These are phyloP conservation scores for Mormyrus proboscirostris DNA, from an alignment of 2,797 vertebrate genomes.

Conservation along the genomic window DNA sequence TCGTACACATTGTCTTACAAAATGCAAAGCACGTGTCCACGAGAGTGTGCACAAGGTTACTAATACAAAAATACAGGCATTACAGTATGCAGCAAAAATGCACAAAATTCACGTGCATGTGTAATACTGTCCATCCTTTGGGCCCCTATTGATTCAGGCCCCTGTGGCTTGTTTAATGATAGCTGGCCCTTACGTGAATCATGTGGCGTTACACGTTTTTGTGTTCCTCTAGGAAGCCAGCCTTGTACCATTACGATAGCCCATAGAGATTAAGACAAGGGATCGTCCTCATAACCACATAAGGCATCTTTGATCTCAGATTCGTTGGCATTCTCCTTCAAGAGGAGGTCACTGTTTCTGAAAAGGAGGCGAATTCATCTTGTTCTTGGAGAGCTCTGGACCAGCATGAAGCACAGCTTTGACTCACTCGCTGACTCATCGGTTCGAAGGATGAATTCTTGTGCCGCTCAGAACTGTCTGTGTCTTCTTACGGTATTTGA, in stretches of 20 bases:
- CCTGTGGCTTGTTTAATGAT: background rate
- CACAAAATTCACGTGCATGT: background rate
- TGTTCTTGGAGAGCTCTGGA: background rate
- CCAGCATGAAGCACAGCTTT: background rate
- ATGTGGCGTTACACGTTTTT: background rate
- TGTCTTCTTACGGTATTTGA: conserved; percentile 16
- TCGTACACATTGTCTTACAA: background rate
- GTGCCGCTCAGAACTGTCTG: background rate
- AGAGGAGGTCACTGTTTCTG: background rate
- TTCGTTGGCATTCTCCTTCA: background rate
- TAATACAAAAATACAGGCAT: background rate
- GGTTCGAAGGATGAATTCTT: background rate
- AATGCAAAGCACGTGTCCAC: background rate
- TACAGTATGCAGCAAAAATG: background rate
- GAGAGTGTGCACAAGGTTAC: background rate
- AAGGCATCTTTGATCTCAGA: conserved; percentile 9
- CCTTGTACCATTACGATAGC: background rate
- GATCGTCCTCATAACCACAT: background rate
- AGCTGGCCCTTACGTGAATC: background rate
- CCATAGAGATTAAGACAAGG: background rate
- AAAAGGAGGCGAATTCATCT: conserved; percentile 3
- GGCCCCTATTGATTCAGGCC: background rate
- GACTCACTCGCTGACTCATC: background rate
- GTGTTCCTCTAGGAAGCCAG: background rate
- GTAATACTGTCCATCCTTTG: background rate